Percentiles rank a stretch among this genome's conserved stretches.
These are phyloP conservation scores for Pipistrellus nathusii DNA, from an alignment of 2,797 vertebrate species.

Conservation along the genomic window DNA sequence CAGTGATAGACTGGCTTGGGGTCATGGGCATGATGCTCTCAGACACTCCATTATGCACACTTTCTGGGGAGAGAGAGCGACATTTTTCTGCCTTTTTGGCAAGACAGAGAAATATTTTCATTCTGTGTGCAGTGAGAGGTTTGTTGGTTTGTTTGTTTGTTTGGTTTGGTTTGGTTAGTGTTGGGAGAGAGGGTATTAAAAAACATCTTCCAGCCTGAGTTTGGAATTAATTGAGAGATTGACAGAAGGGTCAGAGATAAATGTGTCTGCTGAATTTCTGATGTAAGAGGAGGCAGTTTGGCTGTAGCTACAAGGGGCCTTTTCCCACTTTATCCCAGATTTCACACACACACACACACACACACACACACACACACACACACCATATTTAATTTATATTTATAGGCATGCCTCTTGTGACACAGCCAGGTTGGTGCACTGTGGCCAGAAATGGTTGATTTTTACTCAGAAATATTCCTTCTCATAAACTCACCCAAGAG, in stretches of 20 bases:
- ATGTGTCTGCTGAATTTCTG: neutral
- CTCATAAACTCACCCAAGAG: neutral
- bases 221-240: neutral
- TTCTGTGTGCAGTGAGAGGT: fast-evolving
- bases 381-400: too few species aligned
- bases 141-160: neutral
- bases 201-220: neutral
- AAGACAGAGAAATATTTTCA: neutral
- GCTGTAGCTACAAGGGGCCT: neutral
- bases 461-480: neutral
- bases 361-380: too few species aligned
- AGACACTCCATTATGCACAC: fast-evolving
- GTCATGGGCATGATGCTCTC: fast-evolving
- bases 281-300: neutral
- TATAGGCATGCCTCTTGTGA: neutral
- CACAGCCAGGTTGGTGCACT: neutral
- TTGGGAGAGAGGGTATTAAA: neutral
- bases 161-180: fast-evolving
- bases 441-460: neutral
- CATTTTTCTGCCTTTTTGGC: neutral
- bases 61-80: neutral
- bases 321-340: neutral
- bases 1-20: fast-evolving
- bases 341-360: too few species aligned
- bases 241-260: neutral